phyloP scores from a whole-genome alignment of 2,797 vertebrate species.

The Philypnodon macrostomus region DNA sequence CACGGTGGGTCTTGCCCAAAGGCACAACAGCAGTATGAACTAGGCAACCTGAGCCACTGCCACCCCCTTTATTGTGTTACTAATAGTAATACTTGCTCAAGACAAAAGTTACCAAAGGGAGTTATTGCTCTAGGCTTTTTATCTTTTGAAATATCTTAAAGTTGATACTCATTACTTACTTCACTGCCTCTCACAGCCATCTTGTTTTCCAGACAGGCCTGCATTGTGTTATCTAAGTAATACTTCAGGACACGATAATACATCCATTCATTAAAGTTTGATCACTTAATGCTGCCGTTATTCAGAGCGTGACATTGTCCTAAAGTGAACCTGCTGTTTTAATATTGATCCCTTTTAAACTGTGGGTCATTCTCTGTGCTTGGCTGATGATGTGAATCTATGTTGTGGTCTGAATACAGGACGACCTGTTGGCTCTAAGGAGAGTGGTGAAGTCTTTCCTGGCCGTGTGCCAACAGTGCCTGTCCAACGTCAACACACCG shows the following conservation, averaged over 20 bases:
- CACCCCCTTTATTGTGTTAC: too few species aligned
- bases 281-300: slow-evolving; percentile 14
- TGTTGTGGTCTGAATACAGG: slow-evolving; percentile 67
- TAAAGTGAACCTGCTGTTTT: slow-evolving; percentile 7
- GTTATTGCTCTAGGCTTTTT: too few species aligned
- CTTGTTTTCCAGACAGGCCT: not conserved
- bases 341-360: slow-evolving; percentile 15
- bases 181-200: not conserved
- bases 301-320: not conserved
- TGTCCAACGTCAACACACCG: slow-evolving; percentile 96
- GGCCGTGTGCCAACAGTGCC: slow-evolving; percentile 97
- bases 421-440: slow-evolving; percentile 92
- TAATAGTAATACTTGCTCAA: not conserved
- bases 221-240: slow-evolving; percentile 16
- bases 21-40: too few species aligned
- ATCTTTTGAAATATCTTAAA: not conserved
- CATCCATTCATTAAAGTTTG: slow-evolving; percentile 21
- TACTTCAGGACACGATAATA: slow-evolving; percentile 1
- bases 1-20: too few species aligned
- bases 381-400: slow-evolving; percentile 11
- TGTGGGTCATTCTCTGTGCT: slow-evolving; percentile 9
- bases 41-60: too few species aligned
- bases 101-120: not conserved
- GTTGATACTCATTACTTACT: too few species aligned
- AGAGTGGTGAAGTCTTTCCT: slow-evolving; percentile 97